A percentile compares a stretch with the other conserved stretches of the same genome.
These are phyloP conservation scores for Fragum whitleyi DNA, from an alignment of 2,888 invertebrate genomes.

Conservation along the genomic window DNA sequence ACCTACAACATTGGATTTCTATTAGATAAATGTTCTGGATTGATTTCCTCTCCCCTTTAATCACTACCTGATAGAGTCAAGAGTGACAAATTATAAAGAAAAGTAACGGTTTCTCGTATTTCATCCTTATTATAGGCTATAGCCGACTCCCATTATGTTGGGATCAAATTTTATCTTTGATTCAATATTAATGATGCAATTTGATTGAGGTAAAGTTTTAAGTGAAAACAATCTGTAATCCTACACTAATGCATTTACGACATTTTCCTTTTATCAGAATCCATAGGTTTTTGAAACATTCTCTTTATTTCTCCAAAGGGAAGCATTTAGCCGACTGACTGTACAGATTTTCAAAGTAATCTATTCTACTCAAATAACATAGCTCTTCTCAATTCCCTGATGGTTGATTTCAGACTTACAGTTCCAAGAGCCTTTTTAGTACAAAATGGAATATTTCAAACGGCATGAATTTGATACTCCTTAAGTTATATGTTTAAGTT, in stretches of 20 bases:
- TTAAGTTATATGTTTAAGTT: too few relatives aligned
- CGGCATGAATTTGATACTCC: too few relatives aligned
- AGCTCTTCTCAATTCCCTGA: neutral
- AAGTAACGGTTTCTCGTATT: too few relatives aligned
- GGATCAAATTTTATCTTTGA: neutral
- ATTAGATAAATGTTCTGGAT: too few relatives aligned
- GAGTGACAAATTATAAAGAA: too few relatives aligned
- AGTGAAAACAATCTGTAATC: slow-evolving; percentile 17
- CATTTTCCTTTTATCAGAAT: neutral
- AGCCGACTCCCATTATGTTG: neutral
- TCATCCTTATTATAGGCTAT: neutral
- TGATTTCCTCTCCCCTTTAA: too few relatives aligned
- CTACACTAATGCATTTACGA: slow-evolving; percentile 6
- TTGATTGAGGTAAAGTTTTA: slow-evolving; percentile 11
- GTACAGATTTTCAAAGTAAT: neutral
- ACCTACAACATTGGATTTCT: too few relatives aligned
- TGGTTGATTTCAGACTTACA: too few relatives aligned
- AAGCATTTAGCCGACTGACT: neutral
- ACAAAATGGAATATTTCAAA: too few relatives aligned
- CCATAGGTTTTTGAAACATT: neutral
- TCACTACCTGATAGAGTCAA: too few relatives aligned
- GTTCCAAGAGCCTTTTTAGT: too few relatives aligned
- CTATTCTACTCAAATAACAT: neutral
- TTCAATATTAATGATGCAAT: neutral
- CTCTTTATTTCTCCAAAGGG: slow-evolving; percentile 1